These are phyloP conservation scores for Lacerta agilis DNA, from an alignment of 2,797 vertebrate species.

Conservation along the genomic window DNA sequence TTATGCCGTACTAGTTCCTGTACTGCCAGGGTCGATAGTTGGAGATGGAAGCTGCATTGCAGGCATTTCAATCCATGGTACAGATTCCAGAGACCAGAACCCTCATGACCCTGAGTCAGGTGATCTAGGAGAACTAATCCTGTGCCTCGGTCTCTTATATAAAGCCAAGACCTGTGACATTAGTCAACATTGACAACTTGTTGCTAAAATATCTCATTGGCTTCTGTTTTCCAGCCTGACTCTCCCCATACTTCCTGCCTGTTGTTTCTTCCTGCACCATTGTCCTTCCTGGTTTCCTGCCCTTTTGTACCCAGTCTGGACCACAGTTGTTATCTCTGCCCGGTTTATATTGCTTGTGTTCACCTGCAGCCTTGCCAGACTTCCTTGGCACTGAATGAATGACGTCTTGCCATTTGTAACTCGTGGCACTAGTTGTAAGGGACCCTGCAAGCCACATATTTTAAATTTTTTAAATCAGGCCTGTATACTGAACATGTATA, in stretches of 20 bases:
- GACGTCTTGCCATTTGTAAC: background rate
- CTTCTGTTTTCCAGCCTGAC: background rate
- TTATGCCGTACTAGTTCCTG: background rate
- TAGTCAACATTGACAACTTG: background rate
- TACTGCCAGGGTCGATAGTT: background rate
- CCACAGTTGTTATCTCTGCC: background rate
- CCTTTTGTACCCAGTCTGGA: background rate
- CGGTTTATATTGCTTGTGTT: background rate
- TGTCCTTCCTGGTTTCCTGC: background rate
- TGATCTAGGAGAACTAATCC: background rate
- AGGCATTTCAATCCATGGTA: background rate
- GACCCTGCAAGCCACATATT: background rate
- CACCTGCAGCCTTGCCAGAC: background rate
- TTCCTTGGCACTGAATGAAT: background rate
- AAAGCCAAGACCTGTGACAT: background rate
- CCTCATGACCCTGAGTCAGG: background rate
- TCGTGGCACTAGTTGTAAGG: background rate
- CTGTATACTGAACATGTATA: background rate
- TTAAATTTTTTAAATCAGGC: background rate
- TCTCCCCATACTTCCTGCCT: too few relatives aligned
- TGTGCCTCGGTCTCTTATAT: background rate
- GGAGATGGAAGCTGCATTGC: background rate
- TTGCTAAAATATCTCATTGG: background rate
- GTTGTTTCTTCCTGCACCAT: too few relatives aligned
- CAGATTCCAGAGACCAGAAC: background rate